Base-by-base conservation (phyloP, 2,113 vertebrate species). In the Herpetotheres cachinnans region DNA sequence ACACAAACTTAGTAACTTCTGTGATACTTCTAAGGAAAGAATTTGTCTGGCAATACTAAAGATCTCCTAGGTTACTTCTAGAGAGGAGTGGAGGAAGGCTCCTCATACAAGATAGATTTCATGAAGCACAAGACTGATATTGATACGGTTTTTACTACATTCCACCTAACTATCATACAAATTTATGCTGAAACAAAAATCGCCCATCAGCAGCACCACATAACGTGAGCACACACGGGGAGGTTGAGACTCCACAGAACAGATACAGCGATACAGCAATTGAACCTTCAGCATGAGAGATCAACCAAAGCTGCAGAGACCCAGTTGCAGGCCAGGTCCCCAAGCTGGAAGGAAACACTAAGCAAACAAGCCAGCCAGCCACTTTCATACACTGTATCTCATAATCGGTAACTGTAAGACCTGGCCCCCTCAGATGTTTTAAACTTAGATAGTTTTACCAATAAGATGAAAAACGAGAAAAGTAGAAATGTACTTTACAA, bases 181-280 rank as follows among this genome's bases (percentile, higher is more conserved):
- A 38, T 6, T 66, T 59, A n/a, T 1, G 16, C 34, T 67, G 50
- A 61, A 86, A 50, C n/a, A 72, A 81, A 61, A 38, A 61, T 16
- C 2, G 2, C 40, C 47, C 42, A 61, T 9, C n/a, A 62, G 63
- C 76, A 92, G 56, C 50, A 77, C 30, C 18, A 13, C 15, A 4
- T 3, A 24, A 83, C 0, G 1, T 12, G 4, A 61, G 52, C 0
- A 0, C 65, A 38, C 0, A 0, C 15, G 16, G 20, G 13, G 50
- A 30, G 32, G 44, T 44, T 54, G 29, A n/a, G 42, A 46, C 46
- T 34, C 58, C 62, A 59, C 62, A 54, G 9, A 65, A 66, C 46
- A 77, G 47, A 22, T 8, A 29, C 16, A 50, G 40, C 46, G 42
- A 22, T 8, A 29, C 14, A 46, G 40, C 46, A 77, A 49, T 0